Base-by-base conservation (phyloP, 2,797 vertebrate species). In the Peromyscus nudipes region DNA sequence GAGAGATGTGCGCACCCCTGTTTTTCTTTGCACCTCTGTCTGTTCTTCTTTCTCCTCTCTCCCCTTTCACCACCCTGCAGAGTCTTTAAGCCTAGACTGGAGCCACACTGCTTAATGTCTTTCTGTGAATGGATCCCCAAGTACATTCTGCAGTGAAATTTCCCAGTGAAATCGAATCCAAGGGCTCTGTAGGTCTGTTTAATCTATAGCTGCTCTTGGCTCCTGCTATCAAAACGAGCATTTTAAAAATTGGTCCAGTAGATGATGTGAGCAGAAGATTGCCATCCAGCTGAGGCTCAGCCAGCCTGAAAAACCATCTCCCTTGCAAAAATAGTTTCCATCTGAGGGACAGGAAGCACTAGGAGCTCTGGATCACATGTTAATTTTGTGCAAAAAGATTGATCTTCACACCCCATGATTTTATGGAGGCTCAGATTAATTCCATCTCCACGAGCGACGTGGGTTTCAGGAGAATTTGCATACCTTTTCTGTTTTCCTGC, bases 351-450 rank as follows among this genome's bases (percentile, higher is more conserved):
- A 67, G 92, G 80, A 90, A 87, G 65, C 55, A 46, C 57, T 49
- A 46, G 84, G 79, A 25, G 62, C 60, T 83, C 88, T 91, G 86
- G 64, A 93, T 94, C 57, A 62, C 85, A 40, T 67, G 83, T 77
- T 96, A 92, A 95, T 95, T 97, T 94, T 96, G 67, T 62, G 81
- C 83, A 60, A 73, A 94, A 97, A 95, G 76, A 95, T 88, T 46
- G 71, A 1, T 96, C 83, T 83, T 92, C 83, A 93, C 67, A 93
- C 37, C 82, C 17, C 27, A 37, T 94, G 86, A 76, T 92, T 97
- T 96, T 86, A 96, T 52, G 64, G 87, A 89, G 88, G 80, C 19
- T 40, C 46, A 57, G 67, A 81, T 23, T 62, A 87, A 89, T 95
- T 73, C 52, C 83, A 89, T 89, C 69, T 94, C 89, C 37, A 67